Conservation (phyloP, 35 echinoderm and acorn worm species). For the Stichopus chloronotus region DNA sequence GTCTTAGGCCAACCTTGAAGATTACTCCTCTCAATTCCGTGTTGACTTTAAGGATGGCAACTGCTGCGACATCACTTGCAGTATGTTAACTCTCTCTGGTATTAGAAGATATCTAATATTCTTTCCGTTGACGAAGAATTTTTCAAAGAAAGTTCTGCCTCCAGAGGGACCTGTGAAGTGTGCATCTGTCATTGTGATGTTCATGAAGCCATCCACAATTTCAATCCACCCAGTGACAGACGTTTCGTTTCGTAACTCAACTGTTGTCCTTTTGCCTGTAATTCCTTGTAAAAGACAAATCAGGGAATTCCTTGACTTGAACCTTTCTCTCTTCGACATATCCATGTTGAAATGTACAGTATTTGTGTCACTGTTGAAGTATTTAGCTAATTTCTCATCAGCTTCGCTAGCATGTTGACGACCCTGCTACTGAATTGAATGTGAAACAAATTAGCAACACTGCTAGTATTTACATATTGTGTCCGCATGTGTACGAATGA, state of each 20-base stretch:
- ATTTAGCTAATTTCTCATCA: too few species aligned
- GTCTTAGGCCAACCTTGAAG: too few species aligned
- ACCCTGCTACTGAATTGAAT: too few species aligned
- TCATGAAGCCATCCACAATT: slow-evolving; percentile 95
- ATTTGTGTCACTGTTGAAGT: too few species aligned
- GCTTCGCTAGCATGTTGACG: too few species aligned
- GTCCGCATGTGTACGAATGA: too few species aligned
- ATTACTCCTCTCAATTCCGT: background rate
- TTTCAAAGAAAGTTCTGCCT: slow-evolving; percentile 48
- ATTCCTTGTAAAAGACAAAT: slow-evolving; percentile 81
- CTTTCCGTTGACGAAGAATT: slow-evolving; percentile 78
- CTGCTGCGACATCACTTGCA: slow-evolving; percentile 55
- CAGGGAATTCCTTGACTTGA: slow-evolving; percentile 73
- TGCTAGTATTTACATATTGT: too few species aligned
- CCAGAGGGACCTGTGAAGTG: slow-evolving; percentile 64
- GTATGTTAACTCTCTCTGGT: slow-evolving; percentile 87
- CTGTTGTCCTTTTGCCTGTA: slow-evolving; percentile 69
- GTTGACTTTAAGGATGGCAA: background rate
- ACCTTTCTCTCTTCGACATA: slow-evolving; percentile 78
- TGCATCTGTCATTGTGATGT: slow-evolving; percentile 83
- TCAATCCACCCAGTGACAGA: slow-evolving; percentile 68
- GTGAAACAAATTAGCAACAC: too few species aligned
- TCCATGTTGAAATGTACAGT: background rate
- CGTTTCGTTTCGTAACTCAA: slow-evolving; percentile 87
- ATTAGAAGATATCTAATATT: slow-evolving; percentile 88